Evolutionary conservation across 2,888 invertebrate species (phyloP), one percentile per base, ranked within the genome.

Genomic region (Rhyacophila evoluta): DNA sequence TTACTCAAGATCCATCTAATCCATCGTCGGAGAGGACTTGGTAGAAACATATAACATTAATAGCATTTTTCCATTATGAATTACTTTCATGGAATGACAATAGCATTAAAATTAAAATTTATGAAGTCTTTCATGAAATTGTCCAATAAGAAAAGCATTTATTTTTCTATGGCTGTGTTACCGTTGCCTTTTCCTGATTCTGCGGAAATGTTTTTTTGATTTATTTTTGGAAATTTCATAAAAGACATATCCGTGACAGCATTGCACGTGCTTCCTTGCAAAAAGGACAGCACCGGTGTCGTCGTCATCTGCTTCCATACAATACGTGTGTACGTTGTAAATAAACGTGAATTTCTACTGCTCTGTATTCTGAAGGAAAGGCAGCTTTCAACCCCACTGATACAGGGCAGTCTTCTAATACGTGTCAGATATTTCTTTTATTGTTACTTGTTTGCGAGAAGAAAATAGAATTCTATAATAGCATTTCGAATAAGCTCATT

Each of bases 251-350:
- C 71, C 25, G 71, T 36, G 71, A 71, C 71, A 36, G 19, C 33
- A 29, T 19, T 71, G 71, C 71, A 37, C 71, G 71, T 71, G 29
- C 36, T 36, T 71, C 71, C 33, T 71, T 37, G 25, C 71, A 36
- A 71, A 71, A 37, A 36, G 55, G 36, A 71, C 71, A 71, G 19
- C 12, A 37, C 15, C 41, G 33, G 27, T 36, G 36, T 36, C 69
- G 25, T 10, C 55, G 36, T 25, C 71, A 71, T 71, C 71, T 71
- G 71, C 19, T 71, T 15, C 33, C 36, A 71, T 71, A 71, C 71
- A 71, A 71, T 71, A 71, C 71, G 29, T 36, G 29, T 55, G 55
- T 36, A 36, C 71, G 36, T 36, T 71, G 71, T 71, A 71, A 71
- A 71, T 71, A 71, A 71, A 71, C 71, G 71, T 29, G 71, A 29